Base-by-base conservation (phyloP, 2,113 vertebrate species). In the Struthidea cinerea region DNA sequence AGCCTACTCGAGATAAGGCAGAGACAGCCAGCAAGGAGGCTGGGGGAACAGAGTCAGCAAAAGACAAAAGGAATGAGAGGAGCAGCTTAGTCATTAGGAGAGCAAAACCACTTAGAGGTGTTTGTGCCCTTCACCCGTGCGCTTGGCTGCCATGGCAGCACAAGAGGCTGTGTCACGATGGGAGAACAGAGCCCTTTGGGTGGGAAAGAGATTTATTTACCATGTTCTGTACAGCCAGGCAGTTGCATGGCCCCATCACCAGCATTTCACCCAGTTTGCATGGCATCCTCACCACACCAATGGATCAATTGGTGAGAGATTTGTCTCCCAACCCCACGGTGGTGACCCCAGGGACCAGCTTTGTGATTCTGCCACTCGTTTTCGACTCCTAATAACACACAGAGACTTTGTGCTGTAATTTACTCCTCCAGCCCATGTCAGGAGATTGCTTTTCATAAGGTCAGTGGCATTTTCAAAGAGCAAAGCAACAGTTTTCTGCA, bases 271-370 rank as follows among this genome's bases (percentile, higher is more conserved):
- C 41, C 21, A 7, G 28, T 73, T 59, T 49, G 10, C 10, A 8
- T 1, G 26, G 53, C 44, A 37, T 28, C 22, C 21, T 84, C 35
- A 24, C 27, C 50, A 39, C 0, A 4, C 2, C 2, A 2, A 11
- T 30, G 67, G 37, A 42, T 27, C 22, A 41, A 1, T 5, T 39
- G 53, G 16, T 21, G 79, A 70, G 69, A 16, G 18, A 50, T 82
- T 79, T 65, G 5, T 59, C n/a, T 44, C 32, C 37, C 1, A 1
- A 4, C 16, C 11, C 10, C 3, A 0, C 1, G 1, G 7, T 28
- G 33, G 24, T 49, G 41, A 55, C n/a, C 3, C 4, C 49, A 60
- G 37, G 30, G 33, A 16, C 9, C 55, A 33, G 12, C 17, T 24
- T 60, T 21, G 39, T 1, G 3, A 44, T 46, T 83, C 68, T 32